Evolutionary conservation across 2,113 vertebrate genomes (phyloP).

Genomic region (Promerops cafer): DNA sequence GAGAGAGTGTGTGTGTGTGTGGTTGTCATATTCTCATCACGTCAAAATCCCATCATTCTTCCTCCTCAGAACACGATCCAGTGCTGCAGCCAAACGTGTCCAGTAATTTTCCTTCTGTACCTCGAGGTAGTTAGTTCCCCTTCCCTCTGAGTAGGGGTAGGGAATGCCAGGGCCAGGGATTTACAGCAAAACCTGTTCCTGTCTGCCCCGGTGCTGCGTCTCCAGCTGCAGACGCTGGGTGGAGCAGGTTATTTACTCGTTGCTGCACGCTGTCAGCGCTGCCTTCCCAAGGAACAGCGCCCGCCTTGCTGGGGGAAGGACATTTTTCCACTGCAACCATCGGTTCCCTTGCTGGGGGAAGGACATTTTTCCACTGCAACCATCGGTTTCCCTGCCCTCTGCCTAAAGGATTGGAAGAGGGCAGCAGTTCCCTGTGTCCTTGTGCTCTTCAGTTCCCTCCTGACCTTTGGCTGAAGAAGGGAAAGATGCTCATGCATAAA

Average conservation of each 20-base stretch:
- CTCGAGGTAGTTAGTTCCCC: not conserved
- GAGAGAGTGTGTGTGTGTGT: accelerated
- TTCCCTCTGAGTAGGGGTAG: not conserved
- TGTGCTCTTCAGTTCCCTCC: not conserved
- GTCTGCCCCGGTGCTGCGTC: not conserved
- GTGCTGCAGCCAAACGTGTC: not conserved
- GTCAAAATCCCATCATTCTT: not conserved
- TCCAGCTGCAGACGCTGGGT: not conserved
- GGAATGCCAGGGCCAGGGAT: not conserved
- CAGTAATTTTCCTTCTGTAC: not conserved
- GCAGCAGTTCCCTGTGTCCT: not conserved
- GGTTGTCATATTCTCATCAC: not conserved
- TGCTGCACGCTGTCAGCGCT: accelerated
- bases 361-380: accelerated
- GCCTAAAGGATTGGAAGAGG: not conserved
- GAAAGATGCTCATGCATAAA: accelerated
- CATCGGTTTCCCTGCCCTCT: not conserved
- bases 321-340: accelerated
- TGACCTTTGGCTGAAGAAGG: not conserved
- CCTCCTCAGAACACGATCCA: accelerated
- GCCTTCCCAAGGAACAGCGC: accelerated
- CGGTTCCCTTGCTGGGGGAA: not conserved
- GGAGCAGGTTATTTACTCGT: not conserved
- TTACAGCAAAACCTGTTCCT: accelerated
- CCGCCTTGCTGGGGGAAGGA: not conserved